Percentiles rank a stretch among this genome's conserved stretches.
These are phyloP conservation scores for Coelinius sp. DNA, from an alignment of 2,888 invertebrate species.

Conservation along the genomic window DNA sequence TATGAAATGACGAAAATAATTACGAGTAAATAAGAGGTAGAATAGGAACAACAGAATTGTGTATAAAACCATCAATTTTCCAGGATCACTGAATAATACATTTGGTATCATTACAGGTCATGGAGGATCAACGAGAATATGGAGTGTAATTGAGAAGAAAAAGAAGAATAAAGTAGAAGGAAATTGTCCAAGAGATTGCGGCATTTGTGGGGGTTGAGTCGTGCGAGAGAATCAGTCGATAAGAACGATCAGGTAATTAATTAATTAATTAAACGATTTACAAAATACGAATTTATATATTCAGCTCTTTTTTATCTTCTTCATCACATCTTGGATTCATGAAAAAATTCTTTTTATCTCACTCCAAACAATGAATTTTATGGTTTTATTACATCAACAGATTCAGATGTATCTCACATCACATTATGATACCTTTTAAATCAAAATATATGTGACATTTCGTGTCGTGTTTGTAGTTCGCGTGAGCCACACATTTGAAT, in stretches of 20 bases:
- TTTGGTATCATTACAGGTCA: background rate
- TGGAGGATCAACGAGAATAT: background rate
- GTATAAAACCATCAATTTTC: background rate
- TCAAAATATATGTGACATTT: conserved; percentile 24
- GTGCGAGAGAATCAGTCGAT: conserved; percentile 52
- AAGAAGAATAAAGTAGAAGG: conserved; percentile 13
- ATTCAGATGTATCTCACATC: conserved; percentile 30
- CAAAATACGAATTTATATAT: conserved; percentile 51
- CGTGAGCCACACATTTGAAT: conserved; percentile 48
- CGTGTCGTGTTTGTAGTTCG: conserved; percentile 22
- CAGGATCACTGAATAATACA: background rate
- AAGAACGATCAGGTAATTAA: conserved; percentile 50
- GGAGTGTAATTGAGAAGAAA: background rate
- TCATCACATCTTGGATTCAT: conserved; percentile 46
- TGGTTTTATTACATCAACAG: no score
- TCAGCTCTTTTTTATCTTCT: conserved; percentile 47
- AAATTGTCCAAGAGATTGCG: conserved; percentile 49
- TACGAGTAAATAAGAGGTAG: background rate
- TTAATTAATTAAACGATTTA: conserved; percentile 52
- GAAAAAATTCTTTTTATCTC: no score
- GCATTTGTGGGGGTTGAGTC: conserved; percentile 47
- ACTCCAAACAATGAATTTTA: background rate
- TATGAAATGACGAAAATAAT: conserved; percentile 26
- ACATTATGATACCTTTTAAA: conserved; percentile 13
- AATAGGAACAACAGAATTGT: conserved; percentile 20